Evolutionary conservation across 2,113 vertebrate genomes (phyloP).

Genomic region (Laterallus jamaicensis): DNA sequence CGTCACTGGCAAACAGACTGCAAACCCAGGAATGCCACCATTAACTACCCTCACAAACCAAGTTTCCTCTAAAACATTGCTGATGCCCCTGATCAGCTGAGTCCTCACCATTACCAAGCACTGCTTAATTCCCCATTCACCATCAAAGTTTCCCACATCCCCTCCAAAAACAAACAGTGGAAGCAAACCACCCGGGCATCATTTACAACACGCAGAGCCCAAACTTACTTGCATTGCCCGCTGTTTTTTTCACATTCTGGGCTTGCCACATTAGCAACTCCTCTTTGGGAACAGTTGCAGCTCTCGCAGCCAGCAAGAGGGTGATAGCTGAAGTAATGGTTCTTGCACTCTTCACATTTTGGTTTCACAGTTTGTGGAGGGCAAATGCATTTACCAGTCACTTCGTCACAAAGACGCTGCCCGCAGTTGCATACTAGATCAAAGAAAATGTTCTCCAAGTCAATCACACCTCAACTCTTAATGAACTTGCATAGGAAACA

Average conservation of each 20-base stretch:
- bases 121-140: not conserved
- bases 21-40: not conserved
- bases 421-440: constrained; percentile 85
- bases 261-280: constrained; percentile 52
- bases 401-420: constrained; percentile 83
- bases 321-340: constrained; percentile 86
- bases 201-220: not conserved
- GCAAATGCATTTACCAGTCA: constrained; percentile 88
- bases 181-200: not conserved
- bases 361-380: constrained; percentile 87
- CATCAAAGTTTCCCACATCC: not conserved
- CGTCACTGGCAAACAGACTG: not conserved
- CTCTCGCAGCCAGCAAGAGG: constrained; percentile 86
- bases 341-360: constrained; percentile 82
- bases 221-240: constrained; percentile 89
- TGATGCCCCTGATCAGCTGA: not conserved
- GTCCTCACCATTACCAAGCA: not conserved
- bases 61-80: not conserved
- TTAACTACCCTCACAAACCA: not conserved
- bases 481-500: not conserved
- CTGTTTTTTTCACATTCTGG: constrained; percentile 78
- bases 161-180: not conserved
- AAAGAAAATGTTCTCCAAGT: constrained; percentile 3
- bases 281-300: constrained; percentile 86
- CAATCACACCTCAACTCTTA: not conserved